Evolutionary conservation across 2,113 vertebrate species (phyloP), one percentile per base, ranked within the genome.

Genomic region (Dermatemys mawii): DNA sequence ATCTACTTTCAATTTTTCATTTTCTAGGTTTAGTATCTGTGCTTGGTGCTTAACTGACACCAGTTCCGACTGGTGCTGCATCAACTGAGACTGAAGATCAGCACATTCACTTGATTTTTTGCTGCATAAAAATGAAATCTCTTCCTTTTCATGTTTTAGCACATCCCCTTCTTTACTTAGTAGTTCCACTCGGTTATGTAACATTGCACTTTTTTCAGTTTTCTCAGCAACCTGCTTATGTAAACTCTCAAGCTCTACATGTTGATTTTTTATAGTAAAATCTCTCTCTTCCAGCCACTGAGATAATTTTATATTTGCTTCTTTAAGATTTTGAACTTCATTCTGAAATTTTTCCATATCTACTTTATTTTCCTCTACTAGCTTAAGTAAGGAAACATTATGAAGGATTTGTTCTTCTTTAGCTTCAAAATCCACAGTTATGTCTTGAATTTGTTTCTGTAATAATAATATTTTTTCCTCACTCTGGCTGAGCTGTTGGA

Each of bases 351-450:
- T 93, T 10, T 81, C 91, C 11, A 97, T 2, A 35, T 90, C 87
- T 16, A 95, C 93, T 76, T 95, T 98, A 67, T 94, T 97, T 48
- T 95, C 95, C 81, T 75, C 54, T 12, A 95, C 53, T 90, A 98
- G 97, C 5, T 93, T 96, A 93, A 29, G 44, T 44, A 98, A 90
- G 1, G 79, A 93, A 32, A 82, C 26, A n/a, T 96, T 97, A 44
- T 98, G 97, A 53, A 97, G 92, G 7, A 57, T 87, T 78, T 97
- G 98, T 95, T 98, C 98, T 88, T 98, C 97, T 35, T 97, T 98
- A 90, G 97, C 96, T 96, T 97, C 92, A 14, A 98, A 95, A 49
- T 96, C 97, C 10, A 96, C 89, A 95, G 97, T 98, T 29, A 99
- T 41, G 6, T 96, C 98, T 24, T 95, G 93, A 29, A 98, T 95